A percentile compares a stretch with the other conserved stretches of the same genome.
Conservation (phyloP, 2,113 vertebrate species). For the Coreoperca whiteheadi region DNA sequence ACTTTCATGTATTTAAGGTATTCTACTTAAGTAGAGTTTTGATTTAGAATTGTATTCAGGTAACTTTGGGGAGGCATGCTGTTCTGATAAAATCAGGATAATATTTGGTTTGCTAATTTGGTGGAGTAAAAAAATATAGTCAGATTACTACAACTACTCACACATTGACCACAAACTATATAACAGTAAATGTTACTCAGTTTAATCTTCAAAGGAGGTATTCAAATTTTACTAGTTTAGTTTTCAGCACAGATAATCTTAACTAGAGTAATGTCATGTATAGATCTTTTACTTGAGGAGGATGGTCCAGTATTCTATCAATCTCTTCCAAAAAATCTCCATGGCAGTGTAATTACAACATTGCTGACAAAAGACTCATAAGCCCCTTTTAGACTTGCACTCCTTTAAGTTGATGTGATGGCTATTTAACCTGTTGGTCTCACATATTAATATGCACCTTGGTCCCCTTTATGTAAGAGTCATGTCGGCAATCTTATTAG, state of each 20-base stretch:
- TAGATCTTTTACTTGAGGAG: background rate
- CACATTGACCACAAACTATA: background rate
- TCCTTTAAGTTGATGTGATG: background rate
- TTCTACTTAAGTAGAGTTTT: background rate
- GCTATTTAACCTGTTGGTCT: background rate
- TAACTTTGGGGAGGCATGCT: background rate
- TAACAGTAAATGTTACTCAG: background rate
- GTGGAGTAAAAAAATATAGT: background rate
- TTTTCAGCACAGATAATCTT: background rate
- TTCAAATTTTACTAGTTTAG: background rate
- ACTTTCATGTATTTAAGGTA: background rate
- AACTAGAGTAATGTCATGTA: too few relatives aligned
- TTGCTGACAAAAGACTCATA: background rate
- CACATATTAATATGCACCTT: background rate
- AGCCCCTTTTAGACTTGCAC: background rate
- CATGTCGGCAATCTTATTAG: background rate
- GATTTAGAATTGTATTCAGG: background rate
- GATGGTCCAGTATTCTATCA: background rate
- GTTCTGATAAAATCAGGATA: background rate
- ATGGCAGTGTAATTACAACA: background rate
- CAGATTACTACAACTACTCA: too few relatives aligned
- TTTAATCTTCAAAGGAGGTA: background rate
- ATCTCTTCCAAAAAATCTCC: background rate
- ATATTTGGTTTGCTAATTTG: background rate
- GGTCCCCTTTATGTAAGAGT: background rate